Evolutionary conservation across 1,140 invertebrate species (phyloP).

Genomic region (Drosophila gunungcola): DNA sequence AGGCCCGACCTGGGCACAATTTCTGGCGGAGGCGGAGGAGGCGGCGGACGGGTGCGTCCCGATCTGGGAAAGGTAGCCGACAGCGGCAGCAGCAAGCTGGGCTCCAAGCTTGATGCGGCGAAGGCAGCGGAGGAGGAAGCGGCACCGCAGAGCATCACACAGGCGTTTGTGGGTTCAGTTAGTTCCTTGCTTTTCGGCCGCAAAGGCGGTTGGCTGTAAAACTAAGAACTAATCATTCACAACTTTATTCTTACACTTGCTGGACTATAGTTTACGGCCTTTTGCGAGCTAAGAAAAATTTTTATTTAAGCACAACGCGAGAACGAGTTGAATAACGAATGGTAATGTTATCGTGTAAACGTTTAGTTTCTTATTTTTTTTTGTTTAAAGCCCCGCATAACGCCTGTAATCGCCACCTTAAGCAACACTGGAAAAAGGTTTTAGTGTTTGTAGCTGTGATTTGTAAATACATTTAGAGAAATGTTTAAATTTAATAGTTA

Average conservation of each 20-base stretch:
- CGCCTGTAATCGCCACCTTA: conserved; percentile 54
- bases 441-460: conserved; percentile 82
- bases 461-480: conserved; percentile 78
- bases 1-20: conserved; percentile 85
- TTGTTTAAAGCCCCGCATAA: conserved; percentile 22
- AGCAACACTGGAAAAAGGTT: conserved; percentile 63
- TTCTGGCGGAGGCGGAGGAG: conserved; percentile 77
- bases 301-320: conserved; percentile 43
- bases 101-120: conserved; percentile 7
- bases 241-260: conserved; percentile 39
- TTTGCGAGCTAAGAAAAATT: conserved; percentile 18
- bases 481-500: conserved; percentile 81
- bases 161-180: conserved; percentile 89
- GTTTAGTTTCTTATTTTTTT: conserved; percentile 34
- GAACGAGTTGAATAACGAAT: conserved; percentile 28
- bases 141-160: conserved; percentile 86
- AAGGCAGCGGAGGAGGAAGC: conserved; percentile 36
- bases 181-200: conserved; percentile 92
- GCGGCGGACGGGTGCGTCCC: conserved; percentile 85
- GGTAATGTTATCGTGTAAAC: conserved; percentile 27
- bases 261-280: conserved; percentile 37
- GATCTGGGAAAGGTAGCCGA: conserved; percentile 87
- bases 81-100: conserved; percentile 23
- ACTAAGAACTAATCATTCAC: conserved; percentile 13
- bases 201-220: conserved; percentile 91